Base-by-base conservation (phyloP, 2,888 invertebrate species). In the Rapana venosa region DNA sequence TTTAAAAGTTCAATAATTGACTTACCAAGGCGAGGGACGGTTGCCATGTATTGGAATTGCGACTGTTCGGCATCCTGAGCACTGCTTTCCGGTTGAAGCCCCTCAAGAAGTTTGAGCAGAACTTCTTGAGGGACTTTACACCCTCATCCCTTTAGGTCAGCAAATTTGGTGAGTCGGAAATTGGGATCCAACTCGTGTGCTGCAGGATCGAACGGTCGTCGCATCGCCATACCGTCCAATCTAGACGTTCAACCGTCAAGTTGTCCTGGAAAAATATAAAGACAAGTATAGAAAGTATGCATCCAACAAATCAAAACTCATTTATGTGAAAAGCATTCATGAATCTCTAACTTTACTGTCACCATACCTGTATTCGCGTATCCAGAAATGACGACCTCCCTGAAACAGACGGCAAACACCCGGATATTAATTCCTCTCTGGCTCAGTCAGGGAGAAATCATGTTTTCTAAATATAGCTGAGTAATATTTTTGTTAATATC, bases 91-190 rank as follows among this genome's bases (percentile, higher is more conserved):
- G 94, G 94, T 92, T 94, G 93, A 87, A 96, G 96, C 93, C 96
- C 96, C 96, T 96, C 96, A 94, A 98, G 97, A 97, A 98, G 97
- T 97, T 97, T 97, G 93, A 97, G 97, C 95, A 98, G 97, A 91
- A 98, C 98, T 97, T 98, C 98, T 96, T 98, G 97, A 93, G 98
- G 97, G 97, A 98, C 98, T 95, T 98, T 98, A 97, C 98, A 98
- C 96, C 98, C 98, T 96, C 98, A 98, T 96, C 99, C 97, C 97
- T 99, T 99, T 96, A 99, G 97, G 96, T 98, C 98, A 95, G 98
- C 98, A 96, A 98, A 99, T 92, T 98, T 97, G 94, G 96, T 98
- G 97, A 99, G 97, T 93, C 98, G 97, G 97, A 99, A 99, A 96
- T 98, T 98, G 87, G 98, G 97, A 96, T 98, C 98, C 96, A 99